These are phyloP conservation scores for Hassar affinis DNA, from an alignment of 2,113 vertebrate genomes.

Conservation along the genomic window DNA sequence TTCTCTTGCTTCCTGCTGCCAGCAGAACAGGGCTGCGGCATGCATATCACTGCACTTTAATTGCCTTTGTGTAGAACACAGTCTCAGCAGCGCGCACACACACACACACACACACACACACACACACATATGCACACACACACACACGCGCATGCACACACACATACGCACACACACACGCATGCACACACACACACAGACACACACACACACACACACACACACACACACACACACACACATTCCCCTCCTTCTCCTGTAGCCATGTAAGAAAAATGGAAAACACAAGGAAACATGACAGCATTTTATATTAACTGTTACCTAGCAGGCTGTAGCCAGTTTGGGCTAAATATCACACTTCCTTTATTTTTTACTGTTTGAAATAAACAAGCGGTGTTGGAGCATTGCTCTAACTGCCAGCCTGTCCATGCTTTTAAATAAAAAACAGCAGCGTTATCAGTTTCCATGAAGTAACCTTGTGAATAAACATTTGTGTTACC, in stretches of 20 bases:
- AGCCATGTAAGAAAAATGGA: conserved; percentile 21
- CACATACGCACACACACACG: background rate
- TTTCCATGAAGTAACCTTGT: background rate
- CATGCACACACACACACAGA: conserved; percentile 17
- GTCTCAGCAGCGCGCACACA: conserved; percentile 50
- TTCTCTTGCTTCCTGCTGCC: conserved; percentile 38
- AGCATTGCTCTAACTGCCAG: background rate
- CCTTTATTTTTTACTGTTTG: background rate
- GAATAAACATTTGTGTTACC: background rate
- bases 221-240: background rate
- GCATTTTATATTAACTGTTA: conserved; percentile 13
- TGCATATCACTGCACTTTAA: conserved; percentile 68
- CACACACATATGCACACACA: background rate
- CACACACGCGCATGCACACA: background rate
- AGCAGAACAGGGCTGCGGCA: conserved; percentile 56
- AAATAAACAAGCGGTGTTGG: background rate
- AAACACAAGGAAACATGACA: conserved; percentile 7
- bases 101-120: conserved; percentile 28
- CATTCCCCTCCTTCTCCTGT: conserved; percentile 6
- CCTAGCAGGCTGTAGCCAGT: background rate
- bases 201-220: background rate
- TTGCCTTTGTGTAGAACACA: conserved; percentile 69
- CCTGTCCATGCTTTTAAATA: background rate
- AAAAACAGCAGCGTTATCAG: background rate
- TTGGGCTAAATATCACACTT: background rate